phyloP scores from a whole-genome alignment of 2,113 vertebrate genomes.

The Vicugna pacos region DNA sequence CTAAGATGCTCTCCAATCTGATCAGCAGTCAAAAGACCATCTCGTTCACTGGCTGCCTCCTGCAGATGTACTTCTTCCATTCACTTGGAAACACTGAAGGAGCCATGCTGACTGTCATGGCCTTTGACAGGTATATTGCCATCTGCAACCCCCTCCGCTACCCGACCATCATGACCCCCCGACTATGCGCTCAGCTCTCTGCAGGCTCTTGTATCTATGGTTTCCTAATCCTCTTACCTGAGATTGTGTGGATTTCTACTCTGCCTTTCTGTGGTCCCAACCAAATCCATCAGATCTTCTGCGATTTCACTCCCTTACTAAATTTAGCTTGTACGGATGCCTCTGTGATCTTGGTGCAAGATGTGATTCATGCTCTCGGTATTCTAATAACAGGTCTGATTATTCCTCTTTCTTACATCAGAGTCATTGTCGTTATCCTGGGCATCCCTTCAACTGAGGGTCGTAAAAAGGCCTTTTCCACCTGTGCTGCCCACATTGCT shows the following conservation, averaged over 20 bases:
- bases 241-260: constrained; percentile 71
- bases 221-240: constrained; percentile 50
- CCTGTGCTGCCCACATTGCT: constrained; percentile 67
- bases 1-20: constrained; percentile 50
- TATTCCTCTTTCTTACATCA: constrained; percentile 68
- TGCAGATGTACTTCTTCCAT: constrained; percentile 66
- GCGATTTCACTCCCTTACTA: constrained; percentile 75
- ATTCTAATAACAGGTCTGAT: constrained; percentile 70
- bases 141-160: constrained; percentile 73
- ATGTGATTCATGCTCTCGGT: constrained; percentile 59
- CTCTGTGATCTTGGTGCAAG: background rate
- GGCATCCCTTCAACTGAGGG: constrained; percentile 60
- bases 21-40: constrained; percentile 10
- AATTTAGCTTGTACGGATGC: constrained; percentile 75
- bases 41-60: constrained; percentile 24
- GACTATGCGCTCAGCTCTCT: background rate
- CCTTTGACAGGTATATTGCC: constrained; percentile 69
- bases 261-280: constrained; percentile 73
- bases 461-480: constrained; percentile 76
- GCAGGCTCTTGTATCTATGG: constrained; percentile 73
- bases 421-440: constrained; percentile 59
- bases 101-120: constrained; percentile 44
- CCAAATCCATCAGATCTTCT: constrained; percentile 63
- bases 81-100: constrained; percentile 12
- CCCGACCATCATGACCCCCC: constrained; percentile 58